Percentiles rank a stretch among this genome's conserved stretches.
phyloP scores from a whole-genome alignment of 2,797 vertebrate species.

The Onychomys leucogaster region DNA sequence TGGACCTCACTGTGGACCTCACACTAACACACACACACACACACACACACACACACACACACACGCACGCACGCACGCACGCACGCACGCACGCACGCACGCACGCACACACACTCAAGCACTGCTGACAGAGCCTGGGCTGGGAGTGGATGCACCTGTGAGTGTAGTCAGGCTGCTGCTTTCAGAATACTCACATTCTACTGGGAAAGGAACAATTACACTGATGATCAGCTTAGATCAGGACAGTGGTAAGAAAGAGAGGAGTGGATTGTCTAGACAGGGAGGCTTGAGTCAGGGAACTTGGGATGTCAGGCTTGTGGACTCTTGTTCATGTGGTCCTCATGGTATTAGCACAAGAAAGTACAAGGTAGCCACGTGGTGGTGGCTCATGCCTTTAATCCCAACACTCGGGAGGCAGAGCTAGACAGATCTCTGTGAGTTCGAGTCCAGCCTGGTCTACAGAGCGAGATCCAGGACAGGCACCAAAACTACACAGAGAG shows the following conservation, averaged over 20 bases:
- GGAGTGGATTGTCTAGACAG: background rate
- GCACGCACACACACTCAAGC: background rate
- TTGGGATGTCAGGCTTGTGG: background rate
- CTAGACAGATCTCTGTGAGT: no score
- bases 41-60: rapidly evolving
- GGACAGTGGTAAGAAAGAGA: background rate
- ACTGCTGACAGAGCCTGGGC: background rate
- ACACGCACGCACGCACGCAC: no score
- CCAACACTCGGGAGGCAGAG: no score
- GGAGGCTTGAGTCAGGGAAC: background rate
- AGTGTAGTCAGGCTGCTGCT: background rate
- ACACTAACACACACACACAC: background rate
- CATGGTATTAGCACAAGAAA: background rate
- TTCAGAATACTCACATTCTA: background rate
- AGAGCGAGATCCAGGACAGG: no score
- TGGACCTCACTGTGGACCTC: background rate
- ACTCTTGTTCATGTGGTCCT: background rate
- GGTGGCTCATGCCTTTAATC: no score
- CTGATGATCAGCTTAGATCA: background rate
- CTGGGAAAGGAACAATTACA: background rate
- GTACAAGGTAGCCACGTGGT: no score
- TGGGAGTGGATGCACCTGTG: background rate
- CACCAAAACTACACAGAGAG: no score
- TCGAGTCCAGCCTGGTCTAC: no score
- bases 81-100: rapidly evolving